phyloP scores from a whole-genome alignment of 2,797 vertebrate species.

The Varecia variegata region DNA sequence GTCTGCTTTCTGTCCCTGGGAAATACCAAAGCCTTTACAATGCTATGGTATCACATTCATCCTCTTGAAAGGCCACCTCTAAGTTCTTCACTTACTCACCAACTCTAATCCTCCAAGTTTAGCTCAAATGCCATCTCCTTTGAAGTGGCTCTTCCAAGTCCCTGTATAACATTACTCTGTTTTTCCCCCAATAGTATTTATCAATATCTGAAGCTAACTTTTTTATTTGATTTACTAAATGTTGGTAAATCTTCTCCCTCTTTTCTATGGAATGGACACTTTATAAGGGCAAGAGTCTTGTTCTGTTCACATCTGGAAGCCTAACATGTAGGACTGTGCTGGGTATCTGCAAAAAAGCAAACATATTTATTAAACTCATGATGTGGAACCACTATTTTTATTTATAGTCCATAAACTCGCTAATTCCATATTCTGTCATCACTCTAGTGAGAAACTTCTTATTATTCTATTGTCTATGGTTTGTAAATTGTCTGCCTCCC shows the following conservation, averaged over 20 bases:
- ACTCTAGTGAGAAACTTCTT: background rate
- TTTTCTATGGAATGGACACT: background rate
- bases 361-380: background rate
- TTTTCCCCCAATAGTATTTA: too few species aligned
- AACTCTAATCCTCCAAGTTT: too few species aligned
- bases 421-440: background rate
- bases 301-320: background rate
- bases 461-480: background rate
- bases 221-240: too few species aligned
- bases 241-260: background rate
- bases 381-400: background rate
- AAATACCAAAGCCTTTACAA: too few species aligned
- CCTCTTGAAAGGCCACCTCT: too few species aligned
- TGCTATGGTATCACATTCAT: too few species aligned
- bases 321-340: background rate
- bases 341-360: background rate
- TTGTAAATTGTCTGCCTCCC: background rate
- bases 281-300: background rate
- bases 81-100: too few species aligned
- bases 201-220: too few species aligned
- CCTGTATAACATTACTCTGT: too few species aligned
- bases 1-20: too few species aligned
- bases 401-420: background rate
- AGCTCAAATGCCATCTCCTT: too few species aligned
- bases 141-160: too few species aligned